Percentiles rank a stretch among this genome's conserved stretches.
These are phyloP conservation scores for Perognathus longimembris DNA, from an alignment of 2,113 vertebrate genomes.

Conservation along the genomic window DNA sequence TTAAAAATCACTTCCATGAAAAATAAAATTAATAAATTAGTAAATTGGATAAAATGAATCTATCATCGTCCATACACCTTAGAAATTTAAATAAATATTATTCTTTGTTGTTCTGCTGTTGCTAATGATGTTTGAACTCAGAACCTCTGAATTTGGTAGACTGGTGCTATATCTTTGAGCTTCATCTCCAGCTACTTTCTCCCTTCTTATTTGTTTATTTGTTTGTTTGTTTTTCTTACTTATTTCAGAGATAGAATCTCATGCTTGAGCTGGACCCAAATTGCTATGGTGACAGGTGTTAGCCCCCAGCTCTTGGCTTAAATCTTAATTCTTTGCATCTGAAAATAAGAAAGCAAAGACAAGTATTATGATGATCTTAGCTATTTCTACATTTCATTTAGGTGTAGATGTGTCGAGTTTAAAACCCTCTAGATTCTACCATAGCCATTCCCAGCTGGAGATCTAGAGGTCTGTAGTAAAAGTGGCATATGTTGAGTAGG, in stretches of 20 bases:
- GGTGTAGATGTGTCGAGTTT: not conserved
- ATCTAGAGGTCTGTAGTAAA: not conserved
- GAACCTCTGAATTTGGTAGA: no score
- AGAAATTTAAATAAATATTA: not conserved
- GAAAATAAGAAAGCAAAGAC: not conserved
- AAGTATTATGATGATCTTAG: not conserved
- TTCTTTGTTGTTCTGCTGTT: no score
- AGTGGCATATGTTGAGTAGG: not conserved
- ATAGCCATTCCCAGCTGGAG: not conserved
- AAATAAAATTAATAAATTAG: no score
- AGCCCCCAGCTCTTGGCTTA: no score
- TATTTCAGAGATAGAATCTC: no score
- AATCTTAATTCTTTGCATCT: not conserved
- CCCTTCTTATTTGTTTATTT: no score
- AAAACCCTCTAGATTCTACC: not conserved
- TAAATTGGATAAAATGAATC: not conserved
- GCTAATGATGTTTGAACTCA: no score
- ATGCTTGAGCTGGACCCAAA: no score
- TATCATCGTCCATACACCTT: not conserved
- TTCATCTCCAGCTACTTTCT: no score
- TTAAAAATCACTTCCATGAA: no score
- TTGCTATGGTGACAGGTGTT: no score
- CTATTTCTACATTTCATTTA: not conserved
- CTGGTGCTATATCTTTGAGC: no score
- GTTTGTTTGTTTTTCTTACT: not conserved